Evolutionary conservation across 2,888 invertebrate species (phyloP).

Genomic region (Cabera pusaria): DNA sequence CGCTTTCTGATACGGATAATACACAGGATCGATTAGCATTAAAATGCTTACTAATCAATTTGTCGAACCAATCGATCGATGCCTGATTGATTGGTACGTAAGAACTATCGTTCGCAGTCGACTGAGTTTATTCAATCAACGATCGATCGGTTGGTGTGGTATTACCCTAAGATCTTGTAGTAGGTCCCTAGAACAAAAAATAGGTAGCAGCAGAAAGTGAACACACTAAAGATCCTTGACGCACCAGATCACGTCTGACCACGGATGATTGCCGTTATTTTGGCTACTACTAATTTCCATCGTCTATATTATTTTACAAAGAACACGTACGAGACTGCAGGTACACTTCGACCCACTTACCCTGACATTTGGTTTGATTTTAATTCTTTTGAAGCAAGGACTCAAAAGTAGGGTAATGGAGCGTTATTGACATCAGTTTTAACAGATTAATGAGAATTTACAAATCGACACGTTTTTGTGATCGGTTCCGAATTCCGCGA

Average conservation of each 20-base stretch:
- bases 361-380: constrained; percentile 52
- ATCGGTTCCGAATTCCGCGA: no score
- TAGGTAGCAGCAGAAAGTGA: constrained; percentile 15
- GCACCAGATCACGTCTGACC: constrained; percentile 51
- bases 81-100: no score
- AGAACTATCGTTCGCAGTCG: no score
- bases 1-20: no score
- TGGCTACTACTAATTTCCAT: constrained; percentile 52
- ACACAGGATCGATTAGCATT: no score
- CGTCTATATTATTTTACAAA: constrained; percentile 51
- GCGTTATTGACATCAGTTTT: constrained; percentile 34
- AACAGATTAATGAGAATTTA: no score
- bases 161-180: no score
- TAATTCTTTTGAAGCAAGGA: constrained; percentile 45
- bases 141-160: no score
- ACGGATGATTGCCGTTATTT: constrained; percentile 51
- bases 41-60: no score
- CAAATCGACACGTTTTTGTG: no score
- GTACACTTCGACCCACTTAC: constrained; percentile 52
- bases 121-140: no score
- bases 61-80: no score
- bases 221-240: constrained; percentile 53
- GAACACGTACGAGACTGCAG: constrained; percentile 55
- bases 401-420: constrained; percentile 31
- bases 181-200: constrained; percentile 6